These are phyloP conservation scores for Drosophila merina DNA, from an alignment of 2,888 invertebrate species.

Conservation along the genomic window DNA sequence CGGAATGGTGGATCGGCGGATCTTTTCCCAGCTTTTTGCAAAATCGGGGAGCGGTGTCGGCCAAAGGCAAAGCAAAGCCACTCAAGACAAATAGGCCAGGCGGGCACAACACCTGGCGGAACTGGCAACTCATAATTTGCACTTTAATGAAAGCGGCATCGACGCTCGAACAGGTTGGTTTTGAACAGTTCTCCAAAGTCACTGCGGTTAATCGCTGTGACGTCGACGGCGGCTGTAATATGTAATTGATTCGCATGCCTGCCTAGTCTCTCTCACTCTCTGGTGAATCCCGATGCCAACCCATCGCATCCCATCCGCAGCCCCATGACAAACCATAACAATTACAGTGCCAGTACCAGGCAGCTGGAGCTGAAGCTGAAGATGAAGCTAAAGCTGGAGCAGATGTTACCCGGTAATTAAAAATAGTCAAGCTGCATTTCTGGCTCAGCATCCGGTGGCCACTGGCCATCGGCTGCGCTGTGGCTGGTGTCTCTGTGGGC, in stretches of 20 bases:
- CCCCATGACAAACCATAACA: constrained; percentile 73
- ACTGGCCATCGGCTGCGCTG: constrained; percentile 11
- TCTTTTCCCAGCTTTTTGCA: constrained; percentile 21
- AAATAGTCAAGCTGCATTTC: constrained; percentile 78
- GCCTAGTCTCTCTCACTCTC: constrained; percentile 5
- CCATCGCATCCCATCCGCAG: constrained; percentile 20
- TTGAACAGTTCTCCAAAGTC: constrained; percentile 66
- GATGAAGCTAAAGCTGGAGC: constrained; percentile 39
- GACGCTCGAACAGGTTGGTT: constrained; percentile 57
- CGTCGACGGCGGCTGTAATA: constrained; percentile 57
- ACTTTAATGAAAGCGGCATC: constrained; percentile 80
- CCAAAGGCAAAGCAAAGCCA: constrained; percentile 25
- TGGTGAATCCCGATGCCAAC: constrained; percentile 4
- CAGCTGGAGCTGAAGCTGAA: constrained; percentile 22
- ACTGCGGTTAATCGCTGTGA: constrained; percentile 75
- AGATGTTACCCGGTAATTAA: constrained; percentile 67
- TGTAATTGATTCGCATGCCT: constrained; percentile 76
- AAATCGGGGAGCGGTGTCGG: constrained; percentile 7
- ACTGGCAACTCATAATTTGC: constrained; percentile 82
- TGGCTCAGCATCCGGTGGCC: constrained; percentile 66
- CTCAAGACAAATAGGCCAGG: constrained; percentile 75
- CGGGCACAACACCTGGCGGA: constrained; percentile 81
- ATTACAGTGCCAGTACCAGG: constrained; percentile 55
- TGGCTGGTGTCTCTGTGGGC: constrained; percentile 36
- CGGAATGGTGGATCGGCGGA: constrained; percentile 9